These are phyloP conservation scores for Mallotus villosus DNA, from an alignment of 2,797 vertebrate genomes.

Conservation along the genomic window DNA sequence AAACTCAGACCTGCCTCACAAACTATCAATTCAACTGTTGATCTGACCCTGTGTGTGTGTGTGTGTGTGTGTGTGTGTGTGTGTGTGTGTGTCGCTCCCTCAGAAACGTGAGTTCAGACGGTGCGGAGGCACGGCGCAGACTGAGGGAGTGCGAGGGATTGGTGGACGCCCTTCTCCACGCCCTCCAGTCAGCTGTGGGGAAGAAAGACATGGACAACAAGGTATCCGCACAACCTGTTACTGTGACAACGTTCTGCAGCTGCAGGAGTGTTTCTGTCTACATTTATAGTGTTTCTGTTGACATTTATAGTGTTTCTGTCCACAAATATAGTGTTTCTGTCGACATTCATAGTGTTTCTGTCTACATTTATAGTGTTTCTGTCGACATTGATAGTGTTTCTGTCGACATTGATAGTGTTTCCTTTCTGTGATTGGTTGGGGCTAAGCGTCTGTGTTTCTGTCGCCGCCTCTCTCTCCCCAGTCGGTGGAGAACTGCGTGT, in stretches of 20 bases:
- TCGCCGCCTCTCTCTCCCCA: slow-evolving; percentile 45
- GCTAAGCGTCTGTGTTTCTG: not conserved
- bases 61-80: slow-evolving; percentile 14
- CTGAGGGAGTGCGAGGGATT: slow-evolving; percentile 93
- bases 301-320: too few relatives aligned
- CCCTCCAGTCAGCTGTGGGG: slow-evolving; percentile 92
- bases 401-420: too few relatives aligned
- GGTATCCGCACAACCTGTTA: slow-evolving; percentile 62
- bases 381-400: too few relatives aligned
- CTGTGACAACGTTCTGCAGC: too few relatives aligned
- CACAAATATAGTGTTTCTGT: too few relatives aligned
- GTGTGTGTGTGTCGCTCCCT: slow-evolving; percentile 10
- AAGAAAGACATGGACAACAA: slow-evolving; percentile 99
- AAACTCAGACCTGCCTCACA: slow-evolving; percentile 2
- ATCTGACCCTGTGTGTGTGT: slow-evolving; percentile 19
- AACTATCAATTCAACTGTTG: slow-evolving; percentile 3
- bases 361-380: too few relatives aligned
- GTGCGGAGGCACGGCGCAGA: slow-evolving; percentile 91
- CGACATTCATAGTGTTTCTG: too few relatives aligned
- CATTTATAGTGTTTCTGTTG: too few relatives aligned
- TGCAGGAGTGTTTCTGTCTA: too few relatives aligned
- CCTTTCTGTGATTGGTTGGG: too few relatives aligned
- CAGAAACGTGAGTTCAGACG: slow-evolving; percentile 98
- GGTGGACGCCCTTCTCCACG: slow-evolving; percentile 94
- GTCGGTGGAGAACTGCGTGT: slow-evolving; percentile 99